A percentile compares a stretch with the other conserved stretches of the same genome.
Conservation (phyloP, 1,140 invertebrate species). For the Caenorhabditis tropicalis region DNA sequence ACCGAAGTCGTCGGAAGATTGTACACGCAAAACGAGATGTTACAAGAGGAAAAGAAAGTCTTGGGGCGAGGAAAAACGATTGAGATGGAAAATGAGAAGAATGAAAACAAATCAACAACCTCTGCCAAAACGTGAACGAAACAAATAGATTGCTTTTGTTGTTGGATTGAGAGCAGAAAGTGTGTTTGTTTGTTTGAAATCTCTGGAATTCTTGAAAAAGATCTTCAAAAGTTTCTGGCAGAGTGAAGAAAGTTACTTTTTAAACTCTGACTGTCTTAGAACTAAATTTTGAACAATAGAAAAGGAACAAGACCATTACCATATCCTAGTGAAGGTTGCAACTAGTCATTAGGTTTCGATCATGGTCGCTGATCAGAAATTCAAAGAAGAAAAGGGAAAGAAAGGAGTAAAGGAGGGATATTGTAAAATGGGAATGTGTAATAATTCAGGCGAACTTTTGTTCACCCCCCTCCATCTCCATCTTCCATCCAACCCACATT, state of each 20-base stretch:
- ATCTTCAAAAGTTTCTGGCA: too few relatives aligned
- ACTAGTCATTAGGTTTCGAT: too few relatives aligned
- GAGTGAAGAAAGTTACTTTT: too few relatives aligned
- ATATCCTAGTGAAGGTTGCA: too few relatives aligned
- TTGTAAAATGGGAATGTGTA: constrained; percentile 2
- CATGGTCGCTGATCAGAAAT: not conserved
- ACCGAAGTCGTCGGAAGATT: not conserved
- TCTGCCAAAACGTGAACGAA: not conserved
- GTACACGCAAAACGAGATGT: not conserved
- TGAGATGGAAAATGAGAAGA: not conserved
- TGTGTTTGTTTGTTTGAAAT: too few relatives aligned
- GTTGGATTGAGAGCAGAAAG: not conserved
- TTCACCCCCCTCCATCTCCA: not conserved
- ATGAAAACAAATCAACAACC: not conserved
- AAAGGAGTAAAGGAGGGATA: not conserved
- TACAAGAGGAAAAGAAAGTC: not conserved
- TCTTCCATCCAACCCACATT: not conserved
- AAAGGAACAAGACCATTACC: too few relatives aligned
- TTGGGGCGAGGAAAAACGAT: too few relatives aligned
- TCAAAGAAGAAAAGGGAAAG: not conserved
- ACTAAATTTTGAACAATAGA: too few relatives aligned
- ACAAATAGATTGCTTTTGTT: not conserved
- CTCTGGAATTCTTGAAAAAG: too few relatives aligned
- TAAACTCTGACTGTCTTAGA: too few relatives aligned
- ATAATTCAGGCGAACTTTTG: constrained; percentile 22